These are phyloP conservation scores for Trachymyrmex cornetzi DNA, from an alignment of 1,140 invertebrate species.

Conservation along the genomic window DNA sequence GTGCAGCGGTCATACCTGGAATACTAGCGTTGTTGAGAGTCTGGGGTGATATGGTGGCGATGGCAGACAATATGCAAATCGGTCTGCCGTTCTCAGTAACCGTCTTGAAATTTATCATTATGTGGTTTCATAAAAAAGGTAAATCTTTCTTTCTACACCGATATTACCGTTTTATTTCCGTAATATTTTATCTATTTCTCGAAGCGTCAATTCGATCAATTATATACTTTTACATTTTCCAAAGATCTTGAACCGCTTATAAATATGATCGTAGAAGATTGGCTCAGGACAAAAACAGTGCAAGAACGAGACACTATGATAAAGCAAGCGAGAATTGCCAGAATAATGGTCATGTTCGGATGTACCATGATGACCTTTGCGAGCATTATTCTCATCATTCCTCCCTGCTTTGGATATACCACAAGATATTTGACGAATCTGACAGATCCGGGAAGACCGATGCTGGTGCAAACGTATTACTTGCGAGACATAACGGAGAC, in stretches of 20 bases:
- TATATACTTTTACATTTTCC: background rate
- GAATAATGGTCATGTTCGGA: conserved; percentile 6
- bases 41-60: conserved; percentile 19
- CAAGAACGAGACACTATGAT: conserved; percentile 16
- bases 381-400: background rate
- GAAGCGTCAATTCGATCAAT: background rate
- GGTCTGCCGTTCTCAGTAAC: conserved; percentile 21
- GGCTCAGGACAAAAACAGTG: conserved; percentile 39
- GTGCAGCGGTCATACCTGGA: conserved; percentile 19
- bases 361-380: background rate
- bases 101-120: conserved; percentile 16
- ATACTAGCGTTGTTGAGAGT: background rate
- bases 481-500: conserved; percentile 18
- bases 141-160: background rate
- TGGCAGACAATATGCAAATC: conserved; percentile 42
- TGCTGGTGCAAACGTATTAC: conserved; percentile 50
- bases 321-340: conserved; percentile 14
- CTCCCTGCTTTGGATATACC: conserved; percentile 27
- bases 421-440: conserved; percentile 10
- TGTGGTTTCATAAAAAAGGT: conserved; percentile 39
- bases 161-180: background rate
- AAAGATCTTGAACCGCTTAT: conserved; percentile 32
- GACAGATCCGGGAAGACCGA: conserved; percentile 3
- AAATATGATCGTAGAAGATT: conserved; percentile 53
- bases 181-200: background rate